Evolutionary conservation across 2,797 vertebrate species (phyloP).

Genomic region (Rousettus madagascariensis): DNA sequence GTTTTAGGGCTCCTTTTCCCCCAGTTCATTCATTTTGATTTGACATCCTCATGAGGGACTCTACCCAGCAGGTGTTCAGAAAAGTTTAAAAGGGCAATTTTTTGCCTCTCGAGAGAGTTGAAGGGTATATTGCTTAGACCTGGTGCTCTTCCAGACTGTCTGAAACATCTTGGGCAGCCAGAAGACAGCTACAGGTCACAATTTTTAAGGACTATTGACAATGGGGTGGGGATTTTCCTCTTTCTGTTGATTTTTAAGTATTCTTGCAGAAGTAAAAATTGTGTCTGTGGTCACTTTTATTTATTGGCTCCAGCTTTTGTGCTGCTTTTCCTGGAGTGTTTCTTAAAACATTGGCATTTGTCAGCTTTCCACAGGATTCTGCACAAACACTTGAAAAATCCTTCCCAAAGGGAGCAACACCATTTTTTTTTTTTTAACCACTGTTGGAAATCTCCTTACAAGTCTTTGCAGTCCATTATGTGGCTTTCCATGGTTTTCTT

Average conservation of each 20-base stretch:
- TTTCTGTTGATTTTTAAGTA: slow-evolving; percentile 87
- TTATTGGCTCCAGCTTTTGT: slow-evolving; percentile 83
- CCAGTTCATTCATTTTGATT: neutral
- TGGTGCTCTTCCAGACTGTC: slow-evolving; percentile 84
- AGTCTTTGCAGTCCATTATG: slow-evolving; percentile 84
- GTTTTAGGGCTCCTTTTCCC: neutral
- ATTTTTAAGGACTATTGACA: slow-evolving; percentile 83
- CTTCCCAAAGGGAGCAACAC: slow-evolving; percentile 82
- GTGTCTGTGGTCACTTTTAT: slow-evolving; percentile 79
- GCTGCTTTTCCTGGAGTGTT: slow-evolving; percentile 71
- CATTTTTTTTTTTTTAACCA: slow-evolving; percentile 75
- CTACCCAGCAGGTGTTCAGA: neutral
- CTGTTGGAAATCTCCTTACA: slow-evolving; percentile 72
- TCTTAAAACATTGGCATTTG: slow-evolving; percentile 80
- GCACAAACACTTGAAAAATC: slow-evolving; percentile 82
- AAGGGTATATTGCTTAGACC: slow-evolving; percentile 44
- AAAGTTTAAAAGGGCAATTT: neutral
- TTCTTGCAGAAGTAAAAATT: slow-evolving; percentile 81
- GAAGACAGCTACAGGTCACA: slow-evolving; percentile 86
- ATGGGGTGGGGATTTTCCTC: slow-evolving; percentile 84
- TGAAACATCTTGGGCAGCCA: slow-evolving; percentile 83
- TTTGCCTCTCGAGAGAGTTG: neutral
- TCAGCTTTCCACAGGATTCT: slow-evolving; percentile 87
- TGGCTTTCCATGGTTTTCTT: slow-evolving; percentile 87
- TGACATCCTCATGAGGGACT: neutral